A percentile compares a stretch with the other conserved stretches of the same genome.
Conservation (phyloP, 2,113 vertebrate species). For the Numenius arquata region DNA sequence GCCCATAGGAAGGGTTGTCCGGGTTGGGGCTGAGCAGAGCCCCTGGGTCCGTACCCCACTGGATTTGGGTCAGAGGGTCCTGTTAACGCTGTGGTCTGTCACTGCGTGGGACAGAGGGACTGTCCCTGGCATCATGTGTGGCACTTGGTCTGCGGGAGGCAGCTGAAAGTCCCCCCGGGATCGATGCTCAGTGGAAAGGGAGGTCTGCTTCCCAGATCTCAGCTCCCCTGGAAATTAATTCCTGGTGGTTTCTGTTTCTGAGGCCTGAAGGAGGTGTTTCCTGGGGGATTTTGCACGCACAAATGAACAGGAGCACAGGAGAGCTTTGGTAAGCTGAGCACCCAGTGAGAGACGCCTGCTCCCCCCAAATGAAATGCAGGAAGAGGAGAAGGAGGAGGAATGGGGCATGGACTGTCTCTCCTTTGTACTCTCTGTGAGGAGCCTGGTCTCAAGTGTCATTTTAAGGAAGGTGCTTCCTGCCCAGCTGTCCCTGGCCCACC, state of each 20-base stretch:
- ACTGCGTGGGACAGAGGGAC: background rate
- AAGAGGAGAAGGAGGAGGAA: background rate
- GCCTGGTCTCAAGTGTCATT: background rate
- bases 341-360: background rate
- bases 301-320: background rate
- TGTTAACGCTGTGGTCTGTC: background rate
- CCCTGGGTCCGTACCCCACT: background rate
- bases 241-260: background rate
- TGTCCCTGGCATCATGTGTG: fast-evolving
- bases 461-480: background rate
- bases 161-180: fast-evolving
- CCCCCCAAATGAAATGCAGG: too few species aligned
- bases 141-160: background rate
- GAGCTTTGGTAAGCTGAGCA: background rate
- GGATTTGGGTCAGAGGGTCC: background rate
- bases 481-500: background rate
- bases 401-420: background rate
- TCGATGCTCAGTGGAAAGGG: fast-evolving
- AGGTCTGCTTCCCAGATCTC: background rate
- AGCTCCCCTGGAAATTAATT: background rate
- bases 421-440: background rate
- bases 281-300: background rate
- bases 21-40: background rate
- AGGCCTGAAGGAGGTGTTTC: background rate
- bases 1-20: background rate